A percentile compares a stretch with the other conserved stretches of the same genome.
Evolutionary conservation across 2,888 invertebrate genomes (phyloP).

Genomic region (Himalopsyche japonica): DNA sequence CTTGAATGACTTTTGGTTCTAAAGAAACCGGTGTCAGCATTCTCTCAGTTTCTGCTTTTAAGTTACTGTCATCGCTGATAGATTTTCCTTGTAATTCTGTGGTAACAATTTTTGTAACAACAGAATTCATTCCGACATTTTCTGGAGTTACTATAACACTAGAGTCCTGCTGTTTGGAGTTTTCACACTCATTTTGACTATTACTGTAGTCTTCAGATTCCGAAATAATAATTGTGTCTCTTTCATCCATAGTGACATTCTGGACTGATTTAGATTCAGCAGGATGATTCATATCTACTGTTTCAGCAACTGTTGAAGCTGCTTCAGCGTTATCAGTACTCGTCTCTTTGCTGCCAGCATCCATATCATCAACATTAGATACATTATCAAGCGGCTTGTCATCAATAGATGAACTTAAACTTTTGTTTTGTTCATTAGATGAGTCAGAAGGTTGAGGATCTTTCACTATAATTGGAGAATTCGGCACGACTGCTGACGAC

Average conservation of each 20-base stretch:
- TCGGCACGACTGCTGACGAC: background rate
- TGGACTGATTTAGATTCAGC: background rate
- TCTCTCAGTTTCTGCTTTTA: background rate
- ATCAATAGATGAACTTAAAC: background rate
- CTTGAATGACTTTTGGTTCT: background rate
- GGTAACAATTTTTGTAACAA: background rate
- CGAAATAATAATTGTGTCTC: slow-evolving; percentile 57
- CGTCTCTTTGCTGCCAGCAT: background rate
- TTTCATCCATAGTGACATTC: slow-evolving; percentile 47
- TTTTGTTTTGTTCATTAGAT: background rate
- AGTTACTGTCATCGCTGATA: background rate
- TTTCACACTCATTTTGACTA: slow-evolving; percentile 46
- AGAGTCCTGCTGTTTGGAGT: slow-evolving; percentile 7
- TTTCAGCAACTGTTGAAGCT: background rate
- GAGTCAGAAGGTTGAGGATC: background rate
- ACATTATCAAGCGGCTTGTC: background rate
- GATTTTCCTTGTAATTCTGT: background rate
- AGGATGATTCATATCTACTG: background rate
- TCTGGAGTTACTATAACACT: slow-evolving; percentile 30
- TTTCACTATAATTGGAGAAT: background rate
- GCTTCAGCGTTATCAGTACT: background rate
- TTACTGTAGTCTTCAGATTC: slow-evolving; percentile 58
- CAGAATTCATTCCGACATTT: slow-evolving; percentile 3
- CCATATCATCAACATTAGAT: background rate
- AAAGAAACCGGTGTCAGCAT: background rate